Conservation (phyloP, 2,797 vertebrate genomes). For the Chrosomus eos region DNA sequence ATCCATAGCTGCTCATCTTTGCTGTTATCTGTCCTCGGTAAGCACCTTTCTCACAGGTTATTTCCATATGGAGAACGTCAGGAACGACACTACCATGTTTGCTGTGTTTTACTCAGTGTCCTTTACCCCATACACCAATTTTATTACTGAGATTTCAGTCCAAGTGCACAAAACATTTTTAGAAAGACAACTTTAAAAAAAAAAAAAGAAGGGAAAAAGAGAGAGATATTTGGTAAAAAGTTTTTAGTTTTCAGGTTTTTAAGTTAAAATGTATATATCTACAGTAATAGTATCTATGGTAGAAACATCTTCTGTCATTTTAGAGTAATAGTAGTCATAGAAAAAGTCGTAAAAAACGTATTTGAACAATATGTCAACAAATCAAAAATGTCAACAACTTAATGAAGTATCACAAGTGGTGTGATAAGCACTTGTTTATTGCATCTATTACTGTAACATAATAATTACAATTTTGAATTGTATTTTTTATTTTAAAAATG, state of each 20-base stretch:
- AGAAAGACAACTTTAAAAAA: neutral
- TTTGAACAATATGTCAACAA: neutral
- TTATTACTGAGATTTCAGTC: neutral
- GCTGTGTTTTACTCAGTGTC: slow-evolving; percentile 56
- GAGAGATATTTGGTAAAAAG: neutral
- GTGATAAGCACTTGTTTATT: neutral
- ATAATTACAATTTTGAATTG: neutral
- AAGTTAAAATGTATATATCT: neutral
- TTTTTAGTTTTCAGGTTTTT: neutral
- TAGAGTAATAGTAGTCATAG: neutral
- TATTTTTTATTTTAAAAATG: neutral
- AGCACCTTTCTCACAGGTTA: slow-evolving; percentile 87
- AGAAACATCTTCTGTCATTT: neutral
- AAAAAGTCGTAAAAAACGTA: neutral
- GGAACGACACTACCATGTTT: slow-evolving; percentile 75
- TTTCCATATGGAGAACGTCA: slow-evolving; percentile 72
- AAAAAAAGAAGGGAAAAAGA: neutral
- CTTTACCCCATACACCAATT: slow-evolving; percentile 45
- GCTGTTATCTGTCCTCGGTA: slow-evolving; percentile 94
- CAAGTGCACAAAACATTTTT: neutral
- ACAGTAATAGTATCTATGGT: neutral
- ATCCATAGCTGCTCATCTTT: slow-evolving; percentile 96
- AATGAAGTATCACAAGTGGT: neutral
- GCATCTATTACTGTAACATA: neutral
- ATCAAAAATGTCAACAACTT: neutral